phyloP scores from a whole-genome alignment of 2,888 invertebrate genomes.

The Orchesellides sinensis region DNA sequence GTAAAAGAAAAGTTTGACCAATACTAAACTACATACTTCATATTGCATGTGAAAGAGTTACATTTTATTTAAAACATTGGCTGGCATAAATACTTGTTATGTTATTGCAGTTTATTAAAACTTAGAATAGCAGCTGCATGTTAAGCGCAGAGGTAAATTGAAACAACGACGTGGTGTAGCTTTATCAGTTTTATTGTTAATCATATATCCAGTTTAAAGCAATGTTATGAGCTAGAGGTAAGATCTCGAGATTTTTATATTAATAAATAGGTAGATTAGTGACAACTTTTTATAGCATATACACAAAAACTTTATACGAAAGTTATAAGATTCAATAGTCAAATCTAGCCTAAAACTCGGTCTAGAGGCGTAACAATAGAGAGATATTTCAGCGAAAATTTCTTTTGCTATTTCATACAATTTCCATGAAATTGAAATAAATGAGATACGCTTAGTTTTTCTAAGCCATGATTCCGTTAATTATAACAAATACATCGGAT shows the following conservation, averaged over 20 bases:
- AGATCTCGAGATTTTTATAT: constrained; percentile 66
- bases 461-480: not conserved
- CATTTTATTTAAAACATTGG: constrained; percentile 15
- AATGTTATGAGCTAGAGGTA: constrained; percentile 47
- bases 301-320: constrained; percentile 16
- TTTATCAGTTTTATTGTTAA: constrained; percentile 23
- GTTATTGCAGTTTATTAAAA: not conserved
- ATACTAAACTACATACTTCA: constrained; percentile 2
- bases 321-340: constrained; percentile 19
- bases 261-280: constrained; percentile 15
- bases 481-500: not conserved
- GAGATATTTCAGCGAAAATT: not conserved
- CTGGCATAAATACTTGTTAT: constrained; percentile 12
- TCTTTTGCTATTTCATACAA: not conserved
- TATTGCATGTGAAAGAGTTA: constrained; percentile 12
- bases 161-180: constrained; percentile 8
- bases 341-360: constrained; percentile 29
- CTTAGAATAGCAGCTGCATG: not conserved
- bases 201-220: constrained; percentile 16
- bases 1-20: constrained; percentile 19
- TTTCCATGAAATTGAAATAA: no score
- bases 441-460: no score
- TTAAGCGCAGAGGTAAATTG: not conserved
- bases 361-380: not conserved
- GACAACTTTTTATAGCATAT: constrained; percentile 1